These are phyloP conservation scores for Gymnodraco acuticeps DNA, from an alignment of 2,797 vertebrate genomes.

Conservation along the genomic window DNA sequence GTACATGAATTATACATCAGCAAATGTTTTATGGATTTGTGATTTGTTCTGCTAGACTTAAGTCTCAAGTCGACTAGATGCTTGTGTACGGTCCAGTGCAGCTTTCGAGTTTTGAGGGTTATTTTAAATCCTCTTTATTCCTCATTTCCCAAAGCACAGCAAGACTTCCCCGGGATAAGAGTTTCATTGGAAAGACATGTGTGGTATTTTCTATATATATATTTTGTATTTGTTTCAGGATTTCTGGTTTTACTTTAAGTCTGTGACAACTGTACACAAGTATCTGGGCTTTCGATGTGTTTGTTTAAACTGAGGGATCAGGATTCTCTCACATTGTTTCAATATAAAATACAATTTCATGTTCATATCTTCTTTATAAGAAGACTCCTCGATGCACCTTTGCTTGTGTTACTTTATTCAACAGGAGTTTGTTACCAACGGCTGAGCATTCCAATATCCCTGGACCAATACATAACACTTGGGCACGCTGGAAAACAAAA, in stretches of 20 bases:
- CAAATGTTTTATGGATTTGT: slow-evolving; percentile 78
- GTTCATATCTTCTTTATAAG: slow-evolving; percentile 90
- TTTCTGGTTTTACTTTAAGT: slow-evolving; percentile 55
- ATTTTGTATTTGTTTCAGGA: slow-evolving; percentile 55
- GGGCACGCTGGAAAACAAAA: slow-evolving; percentile 60
- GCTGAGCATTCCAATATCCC: slow-evolving; percentile 69
- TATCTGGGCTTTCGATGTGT: slow-evolving; percentile 52
- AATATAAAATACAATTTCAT: slow-evolving; percentile 76
- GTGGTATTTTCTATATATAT: slow-evolving; percentile 53
- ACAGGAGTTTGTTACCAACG: slow-evolving; percentile 77
- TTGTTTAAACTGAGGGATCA: slow-evolving; percentile 56
- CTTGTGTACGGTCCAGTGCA: slow-evolving; percentile 76
- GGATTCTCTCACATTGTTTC: slow-evolving; percentile 65
- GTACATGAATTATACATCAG: slow-evolving; percentile 79
- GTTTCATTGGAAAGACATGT: slow-evolving; percentile 39
- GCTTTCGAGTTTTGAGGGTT: slow-evolving; percentile 77
- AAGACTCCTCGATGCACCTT: slow-evolving; percentile 85
- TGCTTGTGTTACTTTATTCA: slow-evolving; percentile 77
- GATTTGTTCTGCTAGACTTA: slow-evolving; percentile 77
- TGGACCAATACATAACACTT: slow-evolving; percentile 69
- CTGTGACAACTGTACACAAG: slow-evolving; percentile 74
- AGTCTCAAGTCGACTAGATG: slow-evolving; percentile 71
- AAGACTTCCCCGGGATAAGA: slow-evolving; percentile 58
- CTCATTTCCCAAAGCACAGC: slow-evolving; percentile 78
- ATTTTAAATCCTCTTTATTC: slow-evolving; percentile 77